These are phyloP conservation scores for Sapayoa aenigma DNA, from an alignment of 2,113 vertebrate species.

Conservation along the genomic window DNA sequence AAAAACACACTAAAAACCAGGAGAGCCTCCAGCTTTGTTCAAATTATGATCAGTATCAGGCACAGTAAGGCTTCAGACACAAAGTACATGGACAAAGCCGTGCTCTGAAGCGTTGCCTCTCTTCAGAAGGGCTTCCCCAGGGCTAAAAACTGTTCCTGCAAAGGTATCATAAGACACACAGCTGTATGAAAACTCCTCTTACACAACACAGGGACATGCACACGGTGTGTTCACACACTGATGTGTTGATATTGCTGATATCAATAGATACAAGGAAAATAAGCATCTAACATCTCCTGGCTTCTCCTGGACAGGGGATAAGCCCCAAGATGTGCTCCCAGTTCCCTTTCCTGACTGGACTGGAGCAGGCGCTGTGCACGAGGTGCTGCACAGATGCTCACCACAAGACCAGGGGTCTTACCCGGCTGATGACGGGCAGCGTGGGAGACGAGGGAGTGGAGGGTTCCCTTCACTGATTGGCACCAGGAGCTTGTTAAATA, in stretches of 20 bases:
- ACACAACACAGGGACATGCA: neutral
- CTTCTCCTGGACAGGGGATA: neutral
- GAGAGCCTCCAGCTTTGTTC: neutral
- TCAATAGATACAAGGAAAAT: neutral
- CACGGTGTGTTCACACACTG: accelerated
- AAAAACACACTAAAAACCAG: conserved; percentile 12
- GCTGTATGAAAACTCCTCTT: neutral
- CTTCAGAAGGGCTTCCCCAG: neutral
- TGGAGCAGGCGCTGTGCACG: accelerated
- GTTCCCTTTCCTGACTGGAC: neutral
- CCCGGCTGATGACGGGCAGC: neutral
- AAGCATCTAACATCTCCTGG: neutral
- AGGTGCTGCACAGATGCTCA: neutral
- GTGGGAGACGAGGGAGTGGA: neutral
- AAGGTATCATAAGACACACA: neutral
- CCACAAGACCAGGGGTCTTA: neutral
- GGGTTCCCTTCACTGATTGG: accelerated
- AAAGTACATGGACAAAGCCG: neutral
- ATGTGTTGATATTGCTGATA: neutral
- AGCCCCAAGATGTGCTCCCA: accelerated
- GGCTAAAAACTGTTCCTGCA: neutral
- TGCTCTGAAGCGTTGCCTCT: neutral
- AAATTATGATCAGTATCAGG: conserved; percentile 1
- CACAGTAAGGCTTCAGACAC: neutral
- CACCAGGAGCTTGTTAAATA: neutral